Percentiles rank a stretch among this genome's conserved stretches.
Conservation (phyloP, 2,888 invertebrate genomes). For the Formica aserva region DNA sequence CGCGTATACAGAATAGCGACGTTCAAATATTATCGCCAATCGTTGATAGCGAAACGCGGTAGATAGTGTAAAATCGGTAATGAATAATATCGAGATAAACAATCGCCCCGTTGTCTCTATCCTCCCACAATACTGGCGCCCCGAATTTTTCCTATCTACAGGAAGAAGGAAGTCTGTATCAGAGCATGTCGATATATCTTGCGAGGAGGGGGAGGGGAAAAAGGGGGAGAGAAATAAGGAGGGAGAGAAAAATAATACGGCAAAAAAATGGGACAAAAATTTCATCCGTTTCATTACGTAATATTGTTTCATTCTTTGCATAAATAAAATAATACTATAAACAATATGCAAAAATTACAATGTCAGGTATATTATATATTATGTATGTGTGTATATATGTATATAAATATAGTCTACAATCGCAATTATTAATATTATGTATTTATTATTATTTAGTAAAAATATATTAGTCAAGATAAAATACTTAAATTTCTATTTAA, state of each 20-base stretch:
- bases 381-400: too few species aligned
- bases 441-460: too few species aligned
- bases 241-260: not conserved
- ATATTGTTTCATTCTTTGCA: not conserved
- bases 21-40: not conserved
- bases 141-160: conserved; percentile 62
- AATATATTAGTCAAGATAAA: too few species aligned
- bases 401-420: too few species aligned
- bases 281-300: not conserved
- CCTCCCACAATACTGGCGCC: conserved; percentile 38
- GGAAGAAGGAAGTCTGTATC: conserved; percentile 71
- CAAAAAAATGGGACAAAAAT: not conserved
- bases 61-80: conserved; percentile 36
- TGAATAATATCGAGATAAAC: conserved; percentile 43
- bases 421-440: too few species aligned
- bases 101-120: conserved; percentile 10
- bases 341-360: not conserved
- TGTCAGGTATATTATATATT: not conserved
- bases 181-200: conserved; percentile 39
- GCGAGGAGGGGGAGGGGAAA: not conserved
- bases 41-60: conserved; percentile 24
- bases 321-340: not conserved
- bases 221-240: too few species aligned
- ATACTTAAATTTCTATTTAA: too few species aligned
- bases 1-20: conserved; percentile 7